Percentiles rank a stretch among this genome's conserved stretches.
Evolutionary conservation across 2,113 vertebrate species (phyloP).

Genomic region (Leptobrachium leishanense): DNA sequence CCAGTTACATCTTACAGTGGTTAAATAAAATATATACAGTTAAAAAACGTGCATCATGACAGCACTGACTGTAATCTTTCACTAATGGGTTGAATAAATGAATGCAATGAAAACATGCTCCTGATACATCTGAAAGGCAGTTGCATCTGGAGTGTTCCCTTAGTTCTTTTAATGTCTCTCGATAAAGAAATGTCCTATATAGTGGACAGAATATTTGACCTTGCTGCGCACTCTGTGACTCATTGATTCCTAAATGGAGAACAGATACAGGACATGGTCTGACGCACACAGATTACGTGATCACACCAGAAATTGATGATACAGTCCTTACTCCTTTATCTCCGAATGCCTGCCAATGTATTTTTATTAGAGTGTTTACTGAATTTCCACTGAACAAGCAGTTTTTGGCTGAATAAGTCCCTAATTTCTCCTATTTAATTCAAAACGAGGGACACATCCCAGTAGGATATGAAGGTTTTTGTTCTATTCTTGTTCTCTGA

Average conservation of each 20-base stretch:
- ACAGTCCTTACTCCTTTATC: slow-evolving; percentile 39
- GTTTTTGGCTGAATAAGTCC: slow-evolving; percentile 40
- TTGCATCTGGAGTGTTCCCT: too few relatives aligned
- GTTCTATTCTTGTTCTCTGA: slow-evolving; percentile 14
- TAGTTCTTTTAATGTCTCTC: too few relatives aligned
- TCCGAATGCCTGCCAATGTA: slow-evolving; percentile 33
- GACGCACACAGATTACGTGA: slow-evolving; percentile 41
- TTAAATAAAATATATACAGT: too few relatives aligned
- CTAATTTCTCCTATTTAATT: slow-evolving; percentile 45
- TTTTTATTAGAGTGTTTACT: slow-evolving; percentile 45
- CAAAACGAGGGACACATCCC: slow-evolving; percentile 25
- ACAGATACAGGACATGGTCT: slow-evolving; percentile 39
- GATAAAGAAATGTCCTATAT: slow-evolving; percentile 18
- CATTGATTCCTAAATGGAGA: slow-evolving; percentile 38
- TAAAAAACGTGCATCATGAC: too few relatives aligned
- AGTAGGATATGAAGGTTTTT: slow-evolving; percentile 35
- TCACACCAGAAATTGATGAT: slow-evolving; percentile 42
- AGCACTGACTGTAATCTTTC: too few relatives aligned
- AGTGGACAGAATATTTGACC: slow-evolving; percentile 30
- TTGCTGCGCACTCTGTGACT: slow-evolving; percentile 34
- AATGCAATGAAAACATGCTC: too few relatives aligned
- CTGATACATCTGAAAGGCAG: too few relatives aligned
- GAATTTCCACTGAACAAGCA: slow-evolving; percentile 39
- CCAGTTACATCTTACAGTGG: too few relatives aligned
- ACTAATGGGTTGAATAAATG: too few relatives aligned